These are phyloP conservation scores for Prionailurus viverrinus DNA, from an alignment of 2,113 vertebrate genomes.

Conservation along the genomic window DNA sequence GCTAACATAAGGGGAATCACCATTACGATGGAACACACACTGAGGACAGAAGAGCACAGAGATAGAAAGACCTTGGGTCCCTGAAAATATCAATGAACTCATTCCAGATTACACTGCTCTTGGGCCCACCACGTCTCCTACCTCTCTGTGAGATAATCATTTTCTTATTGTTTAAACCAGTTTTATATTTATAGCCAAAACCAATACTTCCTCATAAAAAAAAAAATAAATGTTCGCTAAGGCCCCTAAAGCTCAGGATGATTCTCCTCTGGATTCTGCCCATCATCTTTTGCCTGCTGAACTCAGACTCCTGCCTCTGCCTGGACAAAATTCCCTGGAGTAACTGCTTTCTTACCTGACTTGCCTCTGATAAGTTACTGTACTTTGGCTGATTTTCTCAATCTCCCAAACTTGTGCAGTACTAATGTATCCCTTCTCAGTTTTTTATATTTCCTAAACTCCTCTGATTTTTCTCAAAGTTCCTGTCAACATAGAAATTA, in stretches of 20 bases:
- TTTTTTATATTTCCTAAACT: slow-evolving; percentile 4
- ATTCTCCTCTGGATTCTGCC: neutral
- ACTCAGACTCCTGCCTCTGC: neutral
- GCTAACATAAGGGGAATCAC: too few species aligned
- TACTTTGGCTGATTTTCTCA: neutral
- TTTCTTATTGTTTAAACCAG: neutral
- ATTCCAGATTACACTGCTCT: neutral
- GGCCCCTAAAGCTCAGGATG: neutral
- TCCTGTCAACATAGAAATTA: neutral
- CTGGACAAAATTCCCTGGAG: neutral
- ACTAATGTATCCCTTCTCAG: neutral
- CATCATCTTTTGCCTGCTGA: too few species aligned
- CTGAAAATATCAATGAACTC: neutral
- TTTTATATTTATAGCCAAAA: neutral
- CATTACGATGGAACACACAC: neutral
- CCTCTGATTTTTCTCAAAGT: neutral
- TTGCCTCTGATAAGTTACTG: neutral
- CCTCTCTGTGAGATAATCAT: neutral
- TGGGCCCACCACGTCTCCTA: neutral
- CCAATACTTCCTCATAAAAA: neutral
- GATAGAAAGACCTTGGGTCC: neutral
- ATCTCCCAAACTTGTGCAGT: neutral
- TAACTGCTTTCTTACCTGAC: neutral
- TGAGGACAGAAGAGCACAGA: neutral
- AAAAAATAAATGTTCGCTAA: neutral